These are phyloP conservation scores for Oryzias celebensis DNA, from an alignment of 2,113 vertebrate species.

Conservation along the genomic window DNA sequence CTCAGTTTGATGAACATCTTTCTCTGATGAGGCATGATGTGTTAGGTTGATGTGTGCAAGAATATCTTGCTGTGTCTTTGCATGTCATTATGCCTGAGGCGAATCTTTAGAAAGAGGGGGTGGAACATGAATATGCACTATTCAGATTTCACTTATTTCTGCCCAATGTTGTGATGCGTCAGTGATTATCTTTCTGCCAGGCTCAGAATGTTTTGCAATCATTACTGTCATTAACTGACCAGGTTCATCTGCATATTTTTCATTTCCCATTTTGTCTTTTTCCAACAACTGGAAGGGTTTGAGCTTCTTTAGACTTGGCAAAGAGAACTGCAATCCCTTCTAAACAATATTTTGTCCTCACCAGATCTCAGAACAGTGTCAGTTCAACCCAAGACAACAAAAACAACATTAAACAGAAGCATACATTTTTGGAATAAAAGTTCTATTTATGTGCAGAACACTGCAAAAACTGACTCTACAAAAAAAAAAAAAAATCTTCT, in stretches of 20 bases:
- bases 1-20: constrained; percentile 34
- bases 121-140: constrained; percentile 14
- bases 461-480: no score
- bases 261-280: constrained; percentile 17
- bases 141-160: constrained; percentile 40
- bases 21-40: constrained; percentile 12
- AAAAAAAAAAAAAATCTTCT: no score
- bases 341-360: no score
- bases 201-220: constrained; percentile 43
- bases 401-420: no score
- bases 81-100: constrained; percentile 12
- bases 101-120: neutral
- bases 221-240: constrained; percentile 56
- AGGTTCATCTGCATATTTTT: constrained; percentile 49
- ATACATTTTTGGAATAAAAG: no score
- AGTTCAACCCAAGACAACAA: no score
- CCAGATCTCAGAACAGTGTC: no score
- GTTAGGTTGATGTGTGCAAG: constrained; percentile 11
- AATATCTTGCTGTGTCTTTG: constrained; percentile 21
- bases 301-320: neutral
- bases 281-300: neutral
- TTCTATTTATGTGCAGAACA: no score
- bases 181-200: constrained; percentile 42
- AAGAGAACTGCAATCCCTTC: neutral
- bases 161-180: constrained; percentile 41